These are phyloP conservation scores for Cassiopea xamachana DNA, from an alignment of 30 jellyfish, hydroid and myxozoan genomes.

Conservation along the genomic window DNA sequence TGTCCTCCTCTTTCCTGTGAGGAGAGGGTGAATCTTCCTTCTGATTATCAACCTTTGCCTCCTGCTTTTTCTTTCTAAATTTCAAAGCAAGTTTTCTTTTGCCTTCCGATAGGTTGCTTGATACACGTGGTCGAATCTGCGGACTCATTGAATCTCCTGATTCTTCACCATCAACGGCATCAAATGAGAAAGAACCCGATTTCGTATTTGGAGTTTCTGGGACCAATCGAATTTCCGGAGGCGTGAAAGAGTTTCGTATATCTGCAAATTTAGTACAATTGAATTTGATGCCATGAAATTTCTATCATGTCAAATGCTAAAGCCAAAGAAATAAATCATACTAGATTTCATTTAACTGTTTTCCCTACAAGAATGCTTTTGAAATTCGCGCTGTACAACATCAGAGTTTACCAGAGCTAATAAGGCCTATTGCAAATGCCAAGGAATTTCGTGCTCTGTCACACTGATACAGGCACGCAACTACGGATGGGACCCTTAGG, in stretches of 20 bases:
- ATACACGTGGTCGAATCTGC: conserved; percentile 36
- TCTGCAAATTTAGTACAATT: not conserved
- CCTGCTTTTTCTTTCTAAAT: conserved; percentile 67
- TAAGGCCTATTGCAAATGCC: too few relatives aligned
- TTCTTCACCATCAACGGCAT: conserved; percentile 39
- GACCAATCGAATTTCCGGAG: conserved; percentile 48
- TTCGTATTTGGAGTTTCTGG: conserved; percentile 38
- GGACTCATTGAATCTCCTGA: conserved; percentile 50
- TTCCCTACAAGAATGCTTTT: too few relatives aligned
- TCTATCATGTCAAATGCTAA: too few relatives aligned
- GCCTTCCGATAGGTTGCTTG: conserved; percentile 35
- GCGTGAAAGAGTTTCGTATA: not conserved
- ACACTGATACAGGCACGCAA: too few relatives aligned
- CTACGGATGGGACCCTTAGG: too few relatives aligned
- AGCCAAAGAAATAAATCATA: too few relatives aligned
- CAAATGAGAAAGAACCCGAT: conserved; percentile 16
- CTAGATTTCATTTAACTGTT: too few relatives aligned
- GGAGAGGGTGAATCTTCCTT: conserved; percentile 9
- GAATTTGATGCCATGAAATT: too few relatives aligned
- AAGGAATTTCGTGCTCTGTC: too few relatives aligned
- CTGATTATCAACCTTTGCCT: conserved; percentile 33
- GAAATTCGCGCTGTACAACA: too few relatives aligned
- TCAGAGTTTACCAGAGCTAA: too few relatives aligned
- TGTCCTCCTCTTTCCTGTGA: conserved; percentile 64
- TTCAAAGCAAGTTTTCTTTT: conserved; percentile 56